Base-by-base conservation (phyloP, 37 sponge, comb jelly and placozoan genomes). In the Haliclona indistincta region DNA sequence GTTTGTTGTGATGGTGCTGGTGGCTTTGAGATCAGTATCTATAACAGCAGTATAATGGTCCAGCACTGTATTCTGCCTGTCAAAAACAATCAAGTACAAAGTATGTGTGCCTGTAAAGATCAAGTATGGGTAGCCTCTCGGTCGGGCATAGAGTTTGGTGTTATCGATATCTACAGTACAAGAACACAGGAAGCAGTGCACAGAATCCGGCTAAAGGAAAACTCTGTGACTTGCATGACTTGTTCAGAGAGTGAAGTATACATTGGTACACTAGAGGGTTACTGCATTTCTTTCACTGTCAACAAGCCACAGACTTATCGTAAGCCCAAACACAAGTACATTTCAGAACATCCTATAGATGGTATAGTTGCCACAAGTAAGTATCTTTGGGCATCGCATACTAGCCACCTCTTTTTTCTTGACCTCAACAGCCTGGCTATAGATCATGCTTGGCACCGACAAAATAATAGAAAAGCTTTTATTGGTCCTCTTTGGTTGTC, bases 181-280 rank as follows among this genome's bases (percentile, higher is more conserved):
- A n/a, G 37, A 42, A 51, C 69, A 20, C 52, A 63, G 34, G 73
- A 89, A 11, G 54, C 56, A 11, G 54, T 78, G 29, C 89, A 89
- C 74, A 78, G 33, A 30, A 62, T 89, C 47, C 20, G 63, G 6
- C 68, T 89, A 68, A 63, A 62, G 23, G 78, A 87, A 49, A 67
- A 89, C 8, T 44, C 84, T 13, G 89, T 78, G 1, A 78, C 84
- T 17, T 82, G 84, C 23, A 77, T 89, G 36, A 68, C 89, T 13
- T 22, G 43, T 45, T 51, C 78, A 28, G 53, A 89, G 0, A 67
- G 61, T 17, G 19, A 51, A 23, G 80, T 89, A 52, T 89, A 75
- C 70, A 26, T 83, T 17, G 89, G 89, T 13, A 89, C 89, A 25
- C 55, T 78, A 54, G 84, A 89, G 37, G 89, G 89, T 3, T 89